phyloP scores from a whole-genome alignment of 2,113 vertebrate species.

The Ranitomeya variabilis region DNA sequence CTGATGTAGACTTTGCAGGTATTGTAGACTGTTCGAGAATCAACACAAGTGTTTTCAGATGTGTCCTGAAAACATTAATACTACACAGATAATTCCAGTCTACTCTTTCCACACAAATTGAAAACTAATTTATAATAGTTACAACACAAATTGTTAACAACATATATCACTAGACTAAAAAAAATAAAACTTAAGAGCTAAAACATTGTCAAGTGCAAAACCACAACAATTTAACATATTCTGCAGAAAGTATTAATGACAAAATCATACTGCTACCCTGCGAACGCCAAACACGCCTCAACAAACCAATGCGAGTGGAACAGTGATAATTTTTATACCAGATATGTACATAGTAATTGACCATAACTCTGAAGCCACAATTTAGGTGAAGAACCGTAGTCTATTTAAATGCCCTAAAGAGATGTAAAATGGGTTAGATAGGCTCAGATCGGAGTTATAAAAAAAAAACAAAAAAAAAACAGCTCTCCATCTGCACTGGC shows the following conservation, averaged over 20 bases:
- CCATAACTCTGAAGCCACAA: neutral
- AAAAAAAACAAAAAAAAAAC: too few relatives aligned
- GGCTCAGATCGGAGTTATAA: too few relatives aligned
- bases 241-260: slow-evolving; percentile 11
- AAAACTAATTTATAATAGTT: slow-evolving; percentile 12
- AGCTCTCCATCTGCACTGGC: too few relatives aligned
- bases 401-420: too few relatives aligned
- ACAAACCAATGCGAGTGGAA: neutral
- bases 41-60: slow-evolving; percentile 15
- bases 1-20: neutral
- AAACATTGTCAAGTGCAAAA: neutral
- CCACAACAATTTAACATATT: neutral
- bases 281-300: neutral
- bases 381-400: too few relatives aligned
- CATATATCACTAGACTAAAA: neutral
- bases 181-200: neutral
- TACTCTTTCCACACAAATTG: slow-evolving; percentile 26
- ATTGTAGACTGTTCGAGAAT: neutral
- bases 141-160: neutral
- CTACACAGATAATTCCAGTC: slow-evolving; percentile 2
- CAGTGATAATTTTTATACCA: neutral
- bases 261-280: neutral
- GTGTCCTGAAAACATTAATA: neutral
- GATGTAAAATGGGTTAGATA: too few relatives aligned
- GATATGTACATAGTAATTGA: neutral